A percentile compares a stretch with the other conserved stretches of the same genome.
phyloP scores from a whole-genome alignment of 2,888 invertebrate genomes.

The Athalia cordata region DNA sequence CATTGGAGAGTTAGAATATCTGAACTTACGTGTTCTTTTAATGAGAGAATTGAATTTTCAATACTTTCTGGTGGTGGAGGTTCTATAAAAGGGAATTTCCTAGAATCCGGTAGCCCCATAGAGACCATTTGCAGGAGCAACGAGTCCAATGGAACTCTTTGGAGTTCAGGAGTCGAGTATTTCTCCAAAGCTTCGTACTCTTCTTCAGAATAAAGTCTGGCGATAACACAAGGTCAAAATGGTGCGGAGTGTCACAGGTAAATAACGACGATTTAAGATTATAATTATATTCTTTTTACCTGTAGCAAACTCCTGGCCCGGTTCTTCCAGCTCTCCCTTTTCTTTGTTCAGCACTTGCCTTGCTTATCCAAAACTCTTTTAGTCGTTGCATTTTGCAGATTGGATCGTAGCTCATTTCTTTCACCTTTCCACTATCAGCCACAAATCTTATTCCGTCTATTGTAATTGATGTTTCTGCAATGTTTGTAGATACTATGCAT shows the following conservation, averaged over 20 bases:
- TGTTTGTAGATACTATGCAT: conserved; percentile 98
- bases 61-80: conserved; percentile 89
- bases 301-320: conserved; percentile 95
- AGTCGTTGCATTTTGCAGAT: conserved; percentile 91
- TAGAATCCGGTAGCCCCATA: conserved; percentile 92
- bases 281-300: conserved; percentile 50
- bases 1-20: neutral
- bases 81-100: conserved; percentile 96
- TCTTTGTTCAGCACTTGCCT: conserved; percentile 97
- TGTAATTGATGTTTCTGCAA: conserved; percentile 98
- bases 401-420: conserved; percentile 97
- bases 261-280: no score
- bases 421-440: conserved; percentile 96
- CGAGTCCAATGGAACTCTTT: conserved; percentile 94
- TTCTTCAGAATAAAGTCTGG: conserved; percentile 87
- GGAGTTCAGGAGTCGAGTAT: conserved; percentile 94
- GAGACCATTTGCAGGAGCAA: conserved; percentile 94
- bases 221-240: no score
- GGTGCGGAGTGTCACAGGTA: no score
- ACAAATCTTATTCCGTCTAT: conserved; percentile 99
- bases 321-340: conserved; percentile 97
- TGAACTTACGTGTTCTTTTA: conserved; percentile 87
- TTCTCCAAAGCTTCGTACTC: conserved; percentile 87
- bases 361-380: conserved; percentile 97
- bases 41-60: conserved; percentile 88